Base-by-base conservation (phyloP, 2,888 invertebrate species). In the Orthonevra nobilis region DNA sequence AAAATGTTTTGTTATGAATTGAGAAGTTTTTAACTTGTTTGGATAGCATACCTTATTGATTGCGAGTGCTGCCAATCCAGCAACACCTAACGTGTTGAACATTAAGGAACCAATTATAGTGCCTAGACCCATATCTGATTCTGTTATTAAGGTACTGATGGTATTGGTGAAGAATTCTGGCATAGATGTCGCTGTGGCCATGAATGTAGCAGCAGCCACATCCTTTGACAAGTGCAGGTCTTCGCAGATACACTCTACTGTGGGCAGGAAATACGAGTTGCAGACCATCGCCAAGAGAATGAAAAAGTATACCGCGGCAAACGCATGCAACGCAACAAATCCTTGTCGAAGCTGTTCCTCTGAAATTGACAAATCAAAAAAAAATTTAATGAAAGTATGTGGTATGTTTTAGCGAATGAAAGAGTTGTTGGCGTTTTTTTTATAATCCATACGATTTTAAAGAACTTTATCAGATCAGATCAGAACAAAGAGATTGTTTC, bases 161-260 rank as follows among this genome's bases (percentile, higher is more conserved):
- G 97, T 91, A 85, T 96, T 97, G 36, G 97, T 96, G 88, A 97
- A 97, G 81, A 97, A 92, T 89, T 98, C 98, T 0, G 98, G 98
- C 81, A 96, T 95, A 10, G 97, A 96, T 0, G 98, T 98, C 2
- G 98, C 98, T 0, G 97, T 93, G 0, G 98, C 95, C 95, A 98
- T 97, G 84, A 99, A 98, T 0, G 98, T 98, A 1, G 98, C 98
- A 0, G 97, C 98, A 0, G 97, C 98, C 9, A 98, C 96, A 89
- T 99, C 97, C 90, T 92, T 92, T 7, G 94, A 93, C 84, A 95
- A 91, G 83, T 93, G 91, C 36, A 95, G 87, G 87, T 94, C 94
- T 81, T 94, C 92, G 85, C 97, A 96, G 82, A 97, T 96, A 70
- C 93, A 91, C 88, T 97, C 96, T 7, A 98, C 93, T 7, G 96